Evolutionary conservation across 2,888 invertebrate genomes (phyloP).

Genomic region (Chloroclysta siterata): DNA sequence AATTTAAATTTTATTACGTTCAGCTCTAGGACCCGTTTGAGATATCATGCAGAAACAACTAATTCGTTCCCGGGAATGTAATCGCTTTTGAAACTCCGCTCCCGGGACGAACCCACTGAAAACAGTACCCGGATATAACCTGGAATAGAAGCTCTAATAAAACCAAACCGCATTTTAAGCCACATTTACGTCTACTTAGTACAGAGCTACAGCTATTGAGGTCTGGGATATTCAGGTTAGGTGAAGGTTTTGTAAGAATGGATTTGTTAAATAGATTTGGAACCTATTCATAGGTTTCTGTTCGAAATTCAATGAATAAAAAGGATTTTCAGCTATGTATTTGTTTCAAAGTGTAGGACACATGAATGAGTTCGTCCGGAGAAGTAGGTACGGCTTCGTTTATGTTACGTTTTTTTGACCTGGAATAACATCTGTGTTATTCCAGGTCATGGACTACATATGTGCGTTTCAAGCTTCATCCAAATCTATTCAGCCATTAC

Average conservation of each 20-base stretch:
- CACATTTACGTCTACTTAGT: conserved; percentile 12
- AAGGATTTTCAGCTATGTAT: too few relatives aligned
- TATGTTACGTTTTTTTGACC: too few relatives aligned
- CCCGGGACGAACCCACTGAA: conserved; percentile 6
- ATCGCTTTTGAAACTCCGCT: conserved; percentile 25
- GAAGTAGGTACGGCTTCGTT: too few relatives aligned
- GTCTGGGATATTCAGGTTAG: not conserved
- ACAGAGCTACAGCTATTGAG: not conserved
- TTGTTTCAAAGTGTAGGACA: too few relatives aligned
- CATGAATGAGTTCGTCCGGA: too few relatives aligned
- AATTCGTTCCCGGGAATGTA: conserved; percentile 29
- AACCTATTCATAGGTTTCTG: not conserved
- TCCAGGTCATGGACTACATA: too few relatives aligned
- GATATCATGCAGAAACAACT: conserved; percentile 33
- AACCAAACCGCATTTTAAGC: conserved; percentile 16
- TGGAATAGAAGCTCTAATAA: conserved; percentile 12
- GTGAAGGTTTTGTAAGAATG: not conserved
- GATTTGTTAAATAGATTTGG: conserved; percentile 4
- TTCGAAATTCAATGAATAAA: too few relatives aligned
- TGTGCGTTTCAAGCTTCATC: too few relatives aligned
- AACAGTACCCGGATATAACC: conserved; percentile 17
- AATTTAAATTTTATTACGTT: conserved; percentile 28
- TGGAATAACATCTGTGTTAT: too few relatives aligned
- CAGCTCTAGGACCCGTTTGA: conserved; percentile 22
- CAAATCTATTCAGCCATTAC: too few relatives aligned